Base-by-base conservation (phyloP, 30 jellyfish, hydroid and myxozoan genomes). In the Chironex yamaguchii region DNA sequence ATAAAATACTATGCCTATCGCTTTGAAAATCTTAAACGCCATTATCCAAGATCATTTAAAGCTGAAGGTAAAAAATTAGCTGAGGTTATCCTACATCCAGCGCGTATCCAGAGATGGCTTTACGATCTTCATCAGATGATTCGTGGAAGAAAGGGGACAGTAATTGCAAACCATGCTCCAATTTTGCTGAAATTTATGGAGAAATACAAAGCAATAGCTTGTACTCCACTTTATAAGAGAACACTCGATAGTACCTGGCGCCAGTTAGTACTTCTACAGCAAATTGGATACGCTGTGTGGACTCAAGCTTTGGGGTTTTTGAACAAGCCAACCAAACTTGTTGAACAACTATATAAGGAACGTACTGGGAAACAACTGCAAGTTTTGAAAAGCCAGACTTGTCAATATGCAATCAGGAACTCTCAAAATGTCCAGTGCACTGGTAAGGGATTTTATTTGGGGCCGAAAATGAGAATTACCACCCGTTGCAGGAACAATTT, bases 231-330 rank as follows among this genome's bases (percentile, higher is more conserved):
- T n/a, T 82, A 82, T 77, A 82, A 67, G 66, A n/a, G 58, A 22
- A 76, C 74, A 14, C 50, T 67, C 13, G 85, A 82, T 27, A 48
- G 31, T 36, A 35, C 92, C 24, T 82, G 70, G 78, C 58, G 74
- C 49, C 77, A 82, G 66, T 17, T 82, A 69, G 78, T 66, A n/a
- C 48, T 82, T 17, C 76, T 82, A 20, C 92, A 82, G 35, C 86
- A 82, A 29, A 32, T 53, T 20, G 92, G 83, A 27, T 82, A 17
- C 71, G 51, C 69, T 85, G 12, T 82, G 12, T 82, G 92, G 92
- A 32, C 92, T 13, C 83, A 82, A 49, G 92, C 92, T 26, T 36
- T 82, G 52, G 85, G 69, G 34, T 65, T 25, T 28, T 4, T 24
- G 75, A 77, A 68, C 33, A 64, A 67, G 24, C 25, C 31, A 34